Base-by-base conservation (phyloP, 2,113 vertebrate genomes). In the Sisor rabdophorus region DNA sequence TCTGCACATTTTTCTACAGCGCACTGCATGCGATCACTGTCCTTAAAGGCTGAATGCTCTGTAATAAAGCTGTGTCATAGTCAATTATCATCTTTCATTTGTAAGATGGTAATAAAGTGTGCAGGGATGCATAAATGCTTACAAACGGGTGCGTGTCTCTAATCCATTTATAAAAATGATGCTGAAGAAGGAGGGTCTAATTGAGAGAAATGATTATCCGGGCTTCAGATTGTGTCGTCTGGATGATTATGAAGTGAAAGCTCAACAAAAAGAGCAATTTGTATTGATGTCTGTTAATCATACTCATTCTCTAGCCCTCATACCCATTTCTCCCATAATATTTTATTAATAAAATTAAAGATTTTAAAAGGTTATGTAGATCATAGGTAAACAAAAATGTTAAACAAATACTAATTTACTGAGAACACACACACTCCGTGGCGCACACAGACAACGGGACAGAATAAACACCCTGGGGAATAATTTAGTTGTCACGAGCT, bases 251-350 rank as follows among this genome's bases (percentile, higher is more conserved):
- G 47, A 32, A 63, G n/a, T 47, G 40, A 13, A 55, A 70, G 72
- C 64, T 61, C 22, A 16, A 24, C 16, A 50, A 48, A 53, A 36
- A 53, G 72, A 54, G 30, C 72, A 44, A 54, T 53, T 54, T 52
- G 67, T n/a, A 73, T 73, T 67, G 73, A 77, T 73, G 58, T 81
- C 69, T 73, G 79, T 72, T 68, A 28, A 22, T 40, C 28, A 32
- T 65, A 36, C 52, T 52, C 60, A 30, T 26, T 22, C 60, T 36
- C 36, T n/a, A n/a, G n/a, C n/a, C n/a, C n/a, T n/a, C n/a, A n/a
- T n/a, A n/a, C n/a, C n/a, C n/a, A n/a, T n/a, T n/a, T n/a, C n/a
- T n/a, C n/a, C n/a, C n/a, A n/a, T n/a, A n/a, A n/a, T n/a, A n/a
- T n/a, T n/a, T n/a, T n/a, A n/a, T n/a, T n/a, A n/a, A n/a, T n/a